Evolutionary conservation across 2,797 vertebrate genomes (phyloP), one percentile per base, ranked within the genome.

Genomic region (Acrossocheilus fasciatus): DNA sequence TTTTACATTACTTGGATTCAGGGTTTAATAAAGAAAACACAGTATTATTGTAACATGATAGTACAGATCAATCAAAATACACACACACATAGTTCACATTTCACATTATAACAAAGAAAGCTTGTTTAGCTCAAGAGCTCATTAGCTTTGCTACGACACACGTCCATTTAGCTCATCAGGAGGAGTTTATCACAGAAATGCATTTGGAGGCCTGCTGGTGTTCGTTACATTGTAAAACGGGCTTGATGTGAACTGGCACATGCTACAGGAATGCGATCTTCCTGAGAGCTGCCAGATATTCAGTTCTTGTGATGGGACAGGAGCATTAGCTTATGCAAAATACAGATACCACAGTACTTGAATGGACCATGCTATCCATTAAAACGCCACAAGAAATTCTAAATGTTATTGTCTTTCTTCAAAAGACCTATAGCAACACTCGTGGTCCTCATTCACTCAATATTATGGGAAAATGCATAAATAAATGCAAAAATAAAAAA

Each of bases 31-130:
- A 82, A 15, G 30, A 78, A 82, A 85, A 30, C 82, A 10, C 82
- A 11, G 15, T 41, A 39, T 30, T 70, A 47, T 50, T 75, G 50
- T 68, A 69, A 50, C 39, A 52, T 20, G 30, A 75, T 52, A 79
- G 62, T 23, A 59, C 43, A 47, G 59, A 86, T 36, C 62, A 75
- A 64, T 47, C 34, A 57, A 84, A 88, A 52, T 62, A 86, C 70
- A 82, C 10, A 89, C 69, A 89, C 57, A 87, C 18, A 66, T 62
- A 75, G 78, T 50, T 84, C 36, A 66, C 17, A 52, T 92, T 90
- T 89, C 90, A 81, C 50, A 80, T 66, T 54, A 47, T 43, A 89
- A 91, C 90, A 92, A 90, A 87, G 87, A 84, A 66, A 84, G 89
- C 45, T 85, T 91, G 90, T 92, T 77, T 87, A 72, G 87, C 79